Conservation (phyloP, 2,113 vertebrate genomes). For the Periophthalmus modestus region DNA sequence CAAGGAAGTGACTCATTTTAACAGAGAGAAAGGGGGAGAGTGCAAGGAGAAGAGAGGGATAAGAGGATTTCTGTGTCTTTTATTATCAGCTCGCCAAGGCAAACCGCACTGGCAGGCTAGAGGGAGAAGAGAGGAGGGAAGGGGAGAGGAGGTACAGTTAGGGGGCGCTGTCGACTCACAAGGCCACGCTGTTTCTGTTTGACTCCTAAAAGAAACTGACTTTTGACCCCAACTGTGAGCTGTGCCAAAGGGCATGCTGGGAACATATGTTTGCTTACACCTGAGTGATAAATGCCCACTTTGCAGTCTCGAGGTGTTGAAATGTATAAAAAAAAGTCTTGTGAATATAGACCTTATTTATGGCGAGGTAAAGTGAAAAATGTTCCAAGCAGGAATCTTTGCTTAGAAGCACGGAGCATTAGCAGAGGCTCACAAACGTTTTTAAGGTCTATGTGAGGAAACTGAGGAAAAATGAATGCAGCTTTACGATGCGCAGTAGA, state of each 20-base stretch:
- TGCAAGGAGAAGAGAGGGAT: constrained; percentile 36
- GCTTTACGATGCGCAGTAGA: no score
- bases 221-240: constrained; percentile 31
- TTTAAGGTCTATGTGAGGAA: no score
- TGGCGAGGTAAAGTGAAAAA: not conserved
- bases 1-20: constrained; percentile 81
- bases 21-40: constrained; percentile 62
- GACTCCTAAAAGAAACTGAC: constrained; percentile 42
- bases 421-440: not conserved
- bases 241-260: constrained; percentile 51
- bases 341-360: constrained; percentile 6
- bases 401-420: not conserved
- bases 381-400: not conserved
- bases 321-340: constrained; percentile 8
- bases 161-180: constrained; percentile 7
- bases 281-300: constrained; percentile 46
- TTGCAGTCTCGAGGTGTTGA: constrained; percentile 10
- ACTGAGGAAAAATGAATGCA: no score
- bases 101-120: constrained; percentile 80
- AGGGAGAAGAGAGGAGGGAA: constrained; percentile 52
- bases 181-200: no score
- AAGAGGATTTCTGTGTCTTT: constrained; percentile 80
- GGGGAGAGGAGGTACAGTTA: constrained; percentile 55
- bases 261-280: constrained; percentile 53
- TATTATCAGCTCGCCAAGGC: constrained; percentile 86